A percentile compares a stretch with the other conserved stretches of the same genome.
Conservation (phyloP, 2,888 invertebrate species). For the Chrysolina haemoptera region DNA sequence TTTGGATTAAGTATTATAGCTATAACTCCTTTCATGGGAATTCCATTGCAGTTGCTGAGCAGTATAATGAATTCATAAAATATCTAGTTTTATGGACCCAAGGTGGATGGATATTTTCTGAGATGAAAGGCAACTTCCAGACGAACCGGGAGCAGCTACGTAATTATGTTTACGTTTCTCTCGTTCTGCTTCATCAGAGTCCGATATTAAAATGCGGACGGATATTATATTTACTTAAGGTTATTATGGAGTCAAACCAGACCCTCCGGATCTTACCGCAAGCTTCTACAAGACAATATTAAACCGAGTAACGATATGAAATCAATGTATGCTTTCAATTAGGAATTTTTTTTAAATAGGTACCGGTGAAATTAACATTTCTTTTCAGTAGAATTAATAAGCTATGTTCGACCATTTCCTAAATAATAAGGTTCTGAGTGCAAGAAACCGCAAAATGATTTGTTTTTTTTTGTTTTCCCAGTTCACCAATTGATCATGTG, state of each 20-base stretch:
- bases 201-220: slow-evolving; percentile 23
- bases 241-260: background rate
- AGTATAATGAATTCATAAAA: background rate
- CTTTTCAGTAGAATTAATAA: no score
- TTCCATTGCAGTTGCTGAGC: background rate
- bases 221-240: background rate
- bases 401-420: no score
- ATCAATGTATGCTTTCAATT: no score
- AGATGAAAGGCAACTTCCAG: slow-evolving; percentile 21
- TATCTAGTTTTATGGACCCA: background rate
- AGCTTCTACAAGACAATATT: no score
- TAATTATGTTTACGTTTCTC: slow-evolving; percentile 38
- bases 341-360: no score
- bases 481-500: no score
- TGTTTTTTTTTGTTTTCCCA: no score
- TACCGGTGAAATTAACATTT: no score
- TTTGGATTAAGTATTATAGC: no score
- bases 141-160: slow-evolving; percentile 14
- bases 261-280: background rate
- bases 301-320: no score
- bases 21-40: background rate
- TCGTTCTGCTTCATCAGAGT: slow-evolving; percentile 25
- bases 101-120: slow-evolving; percentile 10
- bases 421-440: no score
- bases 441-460: no score